phyloP scores from a whole-genome alignment of 2,113 vertebrate genomes.

The Hemicordylus capensis region DNA sequence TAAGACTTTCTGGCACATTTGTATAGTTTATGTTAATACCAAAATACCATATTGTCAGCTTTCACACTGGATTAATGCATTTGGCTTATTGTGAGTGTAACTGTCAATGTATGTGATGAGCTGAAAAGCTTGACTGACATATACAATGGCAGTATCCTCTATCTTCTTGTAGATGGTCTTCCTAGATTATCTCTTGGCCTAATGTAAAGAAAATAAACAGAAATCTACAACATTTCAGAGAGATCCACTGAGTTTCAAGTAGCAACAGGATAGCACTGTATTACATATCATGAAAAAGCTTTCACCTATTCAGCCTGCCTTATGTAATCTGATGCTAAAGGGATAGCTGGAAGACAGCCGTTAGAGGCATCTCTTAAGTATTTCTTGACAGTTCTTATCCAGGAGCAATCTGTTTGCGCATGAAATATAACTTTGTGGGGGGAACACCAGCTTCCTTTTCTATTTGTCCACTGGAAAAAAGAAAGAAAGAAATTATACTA shows the following conservation, averaged over 20 bases:
- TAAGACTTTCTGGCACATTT: conserved; percentile 54
- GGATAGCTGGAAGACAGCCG: conserved; percentile 46
- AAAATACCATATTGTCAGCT: conserved; percentile 48
- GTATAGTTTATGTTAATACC: conserved; percentile 54
- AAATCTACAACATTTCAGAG: conserved; percentile 51
- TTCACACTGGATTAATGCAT: conserved; percentile 39
- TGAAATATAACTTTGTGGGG: conserved; percentile 70
- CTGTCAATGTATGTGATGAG: conserved; percentile 32
- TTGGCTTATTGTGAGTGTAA: conserved; percentile 45
- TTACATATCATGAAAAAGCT: conserved; percentile 57
- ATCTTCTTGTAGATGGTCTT: conserved; percentile 39
- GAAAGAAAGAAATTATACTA: conserved; percentile 45
- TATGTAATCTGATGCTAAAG: conserved; percentile 70
- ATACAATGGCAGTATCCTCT: background rate
- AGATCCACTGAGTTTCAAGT: conserved; percentile 66
- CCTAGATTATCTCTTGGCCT: conserved; percentile 39
- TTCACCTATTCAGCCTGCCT: conserved; percentile 59
- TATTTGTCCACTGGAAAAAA: conserved; percentile 75
- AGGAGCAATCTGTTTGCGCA: conserved; percentile 62
- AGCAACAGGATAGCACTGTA: conserved; percentile 65
- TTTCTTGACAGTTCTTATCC: conserved; percentile 70
- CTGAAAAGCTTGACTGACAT: conserved; percentile 33
- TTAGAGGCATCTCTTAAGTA: conserved; percentile 56
- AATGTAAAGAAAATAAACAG: conserved; percentile 44
- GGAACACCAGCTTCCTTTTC: conserved; percentile 71